Percentiles rank a stretch among this genome's conserved stretches.
Evolutionary conservation across 2,797 vertebrate genomes (phyloP).

Genomic region (Phoebastria nigripes): DNA sequence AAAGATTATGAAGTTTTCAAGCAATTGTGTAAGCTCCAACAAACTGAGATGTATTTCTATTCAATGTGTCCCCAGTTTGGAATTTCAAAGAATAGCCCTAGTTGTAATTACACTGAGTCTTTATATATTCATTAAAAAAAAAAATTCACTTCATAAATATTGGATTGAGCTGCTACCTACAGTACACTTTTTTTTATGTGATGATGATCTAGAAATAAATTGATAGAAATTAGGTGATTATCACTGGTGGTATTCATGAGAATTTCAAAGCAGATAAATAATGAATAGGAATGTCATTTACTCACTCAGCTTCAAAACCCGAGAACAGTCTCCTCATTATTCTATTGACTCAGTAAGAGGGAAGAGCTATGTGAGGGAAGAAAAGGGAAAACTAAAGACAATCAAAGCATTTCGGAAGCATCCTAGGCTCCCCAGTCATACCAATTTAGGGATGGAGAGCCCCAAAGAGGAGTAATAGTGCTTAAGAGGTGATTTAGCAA

Average conservation of each 20-base stretch:
- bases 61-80: background rate
- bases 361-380: background rate
- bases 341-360: conserved; percentile 10
- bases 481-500: background rate
- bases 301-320: conserved; percentile 44
- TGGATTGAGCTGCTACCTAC: conserved; percentile 13
- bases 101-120: background rate
- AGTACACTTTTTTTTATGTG: background rate
- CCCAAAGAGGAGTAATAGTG: background rate
- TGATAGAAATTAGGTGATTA: conserved; percentile 50
- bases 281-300: conserved; percentile 66
- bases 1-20: background rate
- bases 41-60: background rate
- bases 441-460: background rate
- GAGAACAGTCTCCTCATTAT: conserved; percentile 43
- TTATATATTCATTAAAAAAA: background rate
- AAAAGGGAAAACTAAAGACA: background rate
- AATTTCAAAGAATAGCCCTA: background rate
- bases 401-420: background rate
- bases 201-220: conserved; percentile 45
- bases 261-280: conserved; percentile 69
- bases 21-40: background rate
- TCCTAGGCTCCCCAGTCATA: background rate
- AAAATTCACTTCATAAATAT: conserved; percentile 43
- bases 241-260: conserved; percentile 48